Conservation (phyloP, 2,888 invertebrate genomes). For the Acrocera orbiculus region DNA sequence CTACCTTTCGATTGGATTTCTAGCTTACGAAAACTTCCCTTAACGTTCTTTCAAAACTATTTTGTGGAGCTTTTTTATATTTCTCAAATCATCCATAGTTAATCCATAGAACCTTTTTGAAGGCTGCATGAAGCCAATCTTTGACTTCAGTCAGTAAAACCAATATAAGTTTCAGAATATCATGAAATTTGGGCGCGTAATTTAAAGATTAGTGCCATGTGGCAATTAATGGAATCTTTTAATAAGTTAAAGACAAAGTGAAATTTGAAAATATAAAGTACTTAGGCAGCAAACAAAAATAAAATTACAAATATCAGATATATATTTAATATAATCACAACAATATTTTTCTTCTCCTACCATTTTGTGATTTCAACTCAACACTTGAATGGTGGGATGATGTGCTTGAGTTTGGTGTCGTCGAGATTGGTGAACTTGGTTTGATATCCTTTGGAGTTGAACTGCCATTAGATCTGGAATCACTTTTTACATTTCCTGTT, state of each 20-base stretch:
- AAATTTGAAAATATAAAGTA: too few species aligned
- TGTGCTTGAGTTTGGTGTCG: slow-evolving; percentile 16
- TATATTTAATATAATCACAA: background rate
- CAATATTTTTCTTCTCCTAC: slow-evolving; percentile 8
- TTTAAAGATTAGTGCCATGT: background rate
- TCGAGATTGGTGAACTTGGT: slow-evolving; percentile 15
- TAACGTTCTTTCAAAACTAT: too few species aligned
- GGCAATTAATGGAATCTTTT: too few species aligned
- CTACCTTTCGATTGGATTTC: too few species aligned
- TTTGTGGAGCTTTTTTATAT: too few species aligned
- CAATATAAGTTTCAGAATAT: background rate
- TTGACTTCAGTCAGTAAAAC: too few species aligned
- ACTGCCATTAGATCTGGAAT: slow-evolving; percentile 8
- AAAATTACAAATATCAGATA: background rate
- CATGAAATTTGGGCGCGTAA: background rate
- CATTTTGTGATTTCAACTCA: slow-evolving; percentile 15
- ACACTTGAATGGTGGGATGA: slow-evolving; percentile 15
- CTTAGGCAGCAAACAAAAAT: background rate
- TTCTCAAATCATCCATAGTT: too few species aligned
- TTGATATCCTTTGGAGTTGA: slow-evolving; percentile 14
- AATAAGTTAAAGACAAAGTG: too few species aligned
- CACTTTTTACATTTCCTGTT: slow-evolving; percentile 10
- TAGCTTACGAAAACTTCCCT: too few species aligned
- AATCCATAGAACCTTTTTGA: too few species aligned
- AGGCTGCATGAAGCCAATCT: too few species aligned